Evolutionary conservation across 2,888 invertebrate species (phyloP), one percentile per base, ranked within the genome.

Genomic region (Bursaphelenchus okinawaensis): DNA sequence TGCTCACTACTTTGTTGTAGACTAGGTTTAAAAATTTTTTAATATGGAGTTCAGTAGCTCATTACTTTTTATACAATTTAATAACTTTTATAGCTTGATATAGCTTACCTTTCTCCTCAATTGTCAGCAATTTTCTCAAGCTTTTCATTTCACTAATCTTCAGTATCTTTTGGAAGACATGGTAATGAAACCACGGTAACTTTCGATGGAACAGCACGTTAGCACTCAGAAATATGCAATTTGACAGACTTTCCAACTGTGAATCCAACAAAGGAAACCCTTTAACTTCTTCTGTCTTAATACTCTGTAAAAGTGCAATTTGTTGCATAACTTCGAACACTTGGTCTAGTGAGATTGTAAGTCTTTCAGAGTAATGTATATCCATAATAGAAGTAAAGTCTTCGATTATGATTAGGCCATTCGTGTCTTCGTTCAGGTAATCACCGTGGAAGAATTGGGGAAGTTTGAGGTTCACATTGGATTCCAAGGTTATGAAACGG

Each of bases 381-480:
- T 28, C 23, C 27, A 51, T 20, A 26, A 8, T 29, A n/a, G 27
- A 23, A 4, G 63, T 64, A 26, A 64, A 52, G 27, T 64, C 64
- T 40, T 64, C 64, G 31, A 64, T 64, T 7, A 64, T 31, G 29
- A 64, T 59, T 8, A 64, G 24, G 9, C 60, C 64, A 22, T 64
- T 54, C 60, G 59, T 28, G 9, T 23, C 60, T 29, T 64, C 59
- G 52, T 23, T 50, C 24, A 60, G 52, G 20, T 52, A 24, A 23
- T 64, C 64, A 7, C 64, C 64, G 54, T 60, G 29, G 40, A 54
- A 64, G 28, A 63, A 51, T 26, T 50, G 51, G 16, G 52, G 52
- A 12, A 64, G 20, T 55, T 50, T 62, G 1, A 52, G 22, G n/a
- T 26, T 7, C 4, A n/a, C 51, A 6, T n/a, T 22, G 16, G 60